Percentiles rank a stretch among this genome's conserved stretches.
Conservation (phyloP, 2,113 vertebrate species). For the Eudyptes chrysolophus region DNA sequence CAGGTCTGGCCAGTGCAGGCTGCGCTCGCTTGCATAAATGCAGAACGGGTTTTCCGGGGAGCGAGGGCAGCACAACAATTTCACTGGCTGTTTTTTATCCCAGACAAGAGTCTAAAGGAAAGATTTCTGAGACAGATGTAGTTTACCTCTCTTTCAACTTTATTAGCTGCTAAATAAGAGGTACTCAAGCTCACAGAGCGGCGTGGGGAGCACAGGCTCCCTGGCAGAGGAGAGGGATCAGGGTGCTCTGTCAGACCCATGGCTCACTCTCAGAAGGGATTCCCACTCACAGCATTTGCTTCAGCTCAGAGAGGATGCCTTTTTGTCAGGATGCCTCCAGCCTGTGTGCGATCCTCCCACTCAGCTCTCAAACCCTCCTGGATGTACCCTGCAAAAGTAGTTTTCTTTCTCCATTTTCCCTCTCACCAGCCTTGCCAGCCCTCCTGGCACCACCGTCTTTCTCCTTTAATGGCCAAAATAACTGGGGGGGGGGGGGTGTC, state of each 20-base stretch:
- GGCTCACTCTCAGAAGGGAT: background rate
- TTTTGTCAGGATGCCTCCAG: background rate
- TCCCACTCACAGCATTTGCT: background rate
- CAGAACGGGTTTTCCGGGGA: background rate
- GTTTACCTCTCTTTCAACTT: background rate
- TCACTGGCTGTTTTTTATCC: background rate
- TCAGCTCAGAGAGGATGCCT: background rate
- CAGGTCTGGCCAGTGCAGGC: background rate
- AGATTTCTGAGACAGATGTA: background rate
- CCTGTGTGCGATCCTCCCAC: accelerated
- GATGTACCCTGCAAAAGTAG: background rate
- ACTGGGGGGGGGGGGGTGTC: background rate
- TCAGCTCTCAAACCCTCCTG: background rate
- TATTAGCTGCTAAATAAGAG: background rate
- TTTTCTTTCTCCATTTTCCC: background rate
- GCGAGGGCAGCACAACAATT: background rate
- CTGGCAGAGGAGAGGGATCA: background rate
- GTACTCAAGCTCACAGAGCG: background rate
- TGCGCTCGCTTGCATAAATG: background rate
- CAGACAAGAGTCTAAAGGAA: background rate
- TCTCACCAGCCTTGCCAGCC: background rate
- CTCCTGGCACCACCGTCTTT: background rate
- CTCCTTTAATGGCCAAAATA: background rate
- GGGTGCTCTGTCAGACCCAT: background rate
- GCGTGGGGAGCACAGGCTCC: background rate